phyloP scores from a whole-genome alignment of 2,888 invertebrate genomes.

The Maniola hyperantus region DNA sequence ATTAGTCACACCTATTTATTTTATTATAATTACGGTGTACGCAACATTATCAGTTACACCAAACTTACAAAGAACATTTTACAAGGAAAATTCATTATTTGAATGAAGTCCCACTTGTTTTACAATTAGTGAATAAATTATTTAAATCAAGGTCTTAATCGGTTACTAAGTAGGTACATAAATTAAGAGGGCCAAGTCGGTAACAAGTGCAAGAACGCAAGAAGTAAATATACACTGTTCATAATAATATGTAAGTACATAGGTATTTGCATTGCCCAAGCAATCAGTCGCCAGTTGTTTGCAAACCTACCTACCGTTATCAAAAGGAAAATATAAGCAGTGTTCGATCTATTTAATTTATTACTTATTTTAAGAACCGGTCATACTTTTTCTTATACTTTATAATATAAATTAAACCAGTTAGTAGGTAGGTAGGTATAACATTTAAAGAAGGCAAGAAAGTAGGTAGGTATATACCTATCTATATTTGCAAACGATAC shows the following conservation, averaged over 20 bases:
- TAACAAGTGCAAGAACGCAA: slow-evolving; percentile 36
- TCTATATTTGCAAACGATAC: too few relatives aligned
- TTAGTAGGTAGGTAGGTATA: too few relatives aligned
- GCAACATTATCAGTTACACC: neutral
- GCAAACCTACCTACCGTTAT: slow-evolving; percentile 44
- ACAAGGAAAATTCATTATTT: slow-evolving; percentile 6
- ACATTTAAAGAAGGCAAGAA: too few relatives aligned
- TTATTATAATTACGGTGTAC: neutral
- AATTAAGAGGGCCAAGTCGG: slow-evolving; percentile 38
- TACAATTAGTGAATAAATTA: slow-evolving; percentile 26
- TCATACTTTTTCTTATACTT: neutral
- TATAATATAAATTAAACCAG: neutral
- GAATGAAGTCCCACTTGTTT: slow-evolving; percentile 19
- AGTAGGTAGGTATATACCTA: too few relatives aligned
- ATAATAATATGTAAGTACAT: too few relatives aligned
- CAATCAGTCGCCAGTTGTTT: slow-evolving; percentile 50
- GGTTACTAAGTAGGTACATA: slow-evolving; percentile 37
- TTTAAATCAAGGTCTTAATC: slow-evolving; percentile 32
- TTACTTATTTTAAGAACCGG: neutral
- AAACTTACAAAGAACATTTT: slow-evolving; percentile 4
- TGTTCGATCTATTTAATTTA: slow-evolving; percentile 18
- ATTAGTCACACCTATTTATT: neutral
- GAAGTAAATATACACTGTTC: slow-evolving; percentile 36
- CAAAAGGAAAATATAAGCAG: slow-evolving; percentile 45
- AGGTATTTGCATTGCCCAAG: slow-evolving; percentile 50